Conservation (phyloP, 2,888 invertebrate species). For the Drosophila affinis region DNA sequence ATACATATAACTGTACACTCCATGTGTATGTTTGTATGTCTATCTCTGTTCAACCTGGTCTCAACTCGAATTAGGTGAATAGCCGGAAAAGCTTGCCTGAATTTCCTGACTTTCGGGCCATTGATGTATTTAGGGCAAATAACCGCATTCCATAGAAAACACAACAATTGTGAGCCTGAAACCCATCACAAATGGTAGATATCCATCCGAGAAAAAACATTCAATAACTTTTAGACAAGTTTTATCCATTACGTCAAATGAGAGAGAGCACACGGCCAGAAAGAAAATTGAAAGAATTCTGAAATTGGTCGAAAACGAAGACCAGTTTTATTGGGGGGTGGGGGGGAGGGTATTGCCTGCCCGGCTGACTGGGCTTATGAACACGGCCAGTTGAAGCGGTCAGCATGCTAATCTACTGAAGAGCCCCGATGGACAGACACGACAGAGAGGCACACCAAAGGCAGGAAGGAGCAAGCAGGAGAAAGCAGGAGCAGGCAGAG, state of each 20-base stretch:
- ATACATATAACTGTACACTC: not conserved
- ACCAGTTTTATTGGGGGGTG: not conserved
- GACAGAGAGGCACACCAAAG: conserved; percentile 4
- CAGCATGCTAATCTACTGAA: conserved; percentile 59
- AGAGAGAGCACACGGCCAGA: conserved; percentile 29
- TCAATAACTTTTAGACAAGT: conserved; percentile 56
- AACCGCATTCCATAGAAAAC: conserved; percentile 33
- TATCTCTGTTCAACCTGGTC: conserved; percentile 1
- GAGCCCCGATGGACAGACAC: conserved; percentile 12
- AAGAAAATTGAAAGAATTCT: conserved; percentile 12
- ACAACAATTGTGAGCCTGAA: conserved; percentile 24
- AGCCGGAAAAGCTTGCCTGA: not conserved
- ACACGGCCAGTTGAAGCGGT: conserved; percentile 26
- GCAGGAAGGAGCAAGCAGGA: not conserved
- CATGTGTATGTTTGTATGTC: no score
- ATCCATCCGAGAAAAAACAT: conserved; percentile 57
- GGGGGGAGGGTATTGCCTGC: not conserved
- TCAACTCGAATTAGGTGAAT: conserved; percentile 3
- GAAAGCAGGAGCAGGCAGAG: conserved; percentile 11
- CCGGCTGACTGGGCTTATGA: not conserved
- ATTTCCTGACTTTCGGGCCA: conserved; percentile 6
- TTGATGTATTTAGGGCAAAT: conserved; percentile 40
- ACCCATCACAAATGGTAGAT: conserved; percentile 45
- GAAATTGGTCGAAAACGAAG: conserved; percentile 50
- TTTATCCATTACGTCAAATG: conserved; percentile 65